Evolutionary conservation across 1,140 invertebrate genomes (phyloP).

Genomic region (Scaptodrosophila lebanonensis): DNA sequence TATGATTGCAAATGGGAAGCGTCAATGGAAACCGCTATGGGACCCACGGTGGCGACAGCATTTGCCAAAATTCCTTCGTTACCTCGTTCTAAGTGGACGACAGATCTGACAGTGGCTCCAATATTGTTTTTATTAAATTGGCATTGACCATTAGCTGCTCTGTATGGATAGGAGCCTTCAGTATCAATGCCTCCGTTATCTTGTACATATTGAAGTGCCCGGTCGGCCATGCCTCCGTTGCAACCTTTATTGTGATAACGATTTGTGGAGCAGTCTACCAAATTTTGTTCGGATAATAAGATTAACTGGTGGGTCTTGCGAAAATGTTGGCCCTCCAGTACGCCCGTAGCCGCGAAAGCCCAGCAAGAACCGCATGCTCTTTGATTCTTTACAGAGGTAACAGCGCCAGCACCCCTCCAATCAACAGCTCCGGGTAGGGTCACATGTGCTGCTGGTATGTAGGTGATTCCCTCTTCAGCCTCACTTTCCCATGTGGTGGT

Average conservation of each 20-base stretch:
- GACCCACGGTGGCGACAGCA: conserved; percentile 83
- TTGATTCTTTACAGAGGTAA: conserved; percentile 94
- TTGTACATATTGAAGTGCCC: conserved; percentile 87
- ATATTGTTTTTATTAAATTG: neutral
- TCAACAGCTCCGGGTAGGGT: conserved; percentile 85
- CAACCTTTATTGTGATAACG: conserved; percentile 90
- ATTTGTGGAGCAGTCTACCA: conserved; percentile 90
- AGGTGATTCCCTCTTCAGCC: neutral
- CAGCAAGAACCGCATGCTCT: conserved; percentile 92
- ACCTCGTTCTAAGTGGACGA: conserved; percentile 82
- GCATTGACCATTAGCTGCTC: conserved; percentile 79
- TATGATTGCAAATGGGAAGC: conserved; percentile 11
- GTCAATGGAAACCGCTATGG: conserved; percentile 29
- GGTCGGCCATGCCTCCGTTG: conserved; percentile 86
- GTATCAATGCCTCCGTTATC: conserved; percentile 87
- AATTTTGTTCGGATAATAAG: conserved; percentile 92
- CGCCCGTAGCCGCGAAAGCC: conserved; percentile 92
- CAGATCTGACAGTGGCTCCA: conserved; percentile 1
- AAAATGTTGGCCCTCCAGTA: conserved; percentile 85
- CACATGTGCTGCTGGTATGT: conserved; percentile 81
- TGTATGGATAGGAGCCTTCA: conserved; percentile 84
- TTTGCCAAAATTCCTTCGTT: conserved; percentile 83
- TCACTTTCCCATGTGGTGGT: too few species aligned
- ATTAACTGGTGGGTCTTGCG: conserved; percentile 81
- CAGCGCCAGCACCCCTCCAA: conserved; percentile 90